Percentiles rank a stretch among this genome's conserved stretches.
Conservation (phyloP, 2,113 vertebrate species). For the Strix uralensis region DNA sequence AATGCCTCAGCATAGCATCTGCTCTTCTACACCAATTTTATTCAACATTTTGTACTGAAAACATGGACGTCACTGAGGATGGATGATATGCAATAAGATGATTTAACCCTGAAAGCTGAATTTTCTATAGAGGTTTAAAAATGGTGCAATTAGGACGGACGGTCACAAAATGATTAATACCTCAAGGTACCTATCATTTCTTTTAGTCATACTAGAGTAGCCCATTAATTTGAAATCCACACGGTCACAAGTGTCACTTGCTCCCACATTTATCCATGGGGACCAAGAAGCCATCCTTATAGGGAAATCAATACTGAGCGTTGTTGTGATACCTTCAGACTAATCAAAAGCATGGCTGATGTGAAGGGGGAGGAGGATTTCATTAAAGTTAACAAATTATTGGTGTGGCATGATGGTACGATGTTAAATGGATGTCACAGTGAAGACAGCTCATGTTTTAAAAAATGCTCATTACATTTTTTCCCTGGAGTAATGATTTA, state of each 20-base stretch:
- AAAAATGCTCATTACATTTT: slow-evolving; percentile 36
- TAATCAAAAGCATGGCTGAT: neutral
- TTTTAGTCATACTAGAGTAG: slow-evolving; percentile 21
- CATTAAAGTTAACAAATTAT: neutral
- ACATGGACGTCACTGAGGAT: neutral
- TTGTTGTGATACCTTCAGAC: neutral
- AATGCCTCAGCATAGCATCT: neutral
- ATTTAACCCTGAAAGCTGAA: slow-evolving; percentile 56
- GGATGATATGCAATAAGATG: neutral
- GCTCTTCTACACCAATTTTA: neutral
- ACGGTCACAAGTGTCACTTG: slow-evolving; percentile 46
- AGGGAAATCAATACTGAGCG: slow-evolving; percentile 3
- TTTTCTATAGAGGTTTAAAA: slow-evolving; percentile 57
- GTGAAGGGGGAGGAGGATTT: neutral
- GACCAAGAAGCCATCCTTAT: slow-evolving; percentile 23
- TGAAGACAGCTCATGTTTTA: slow-evolving; percentile 23
- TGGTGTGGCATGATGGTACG: neutral
- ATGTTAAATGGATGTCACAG: slow-evolving; percentile 17
- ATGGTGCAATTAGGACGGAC: slow-evolving; percentile 37
- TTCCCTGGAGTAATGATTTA: slow-evolving; percentile 24
- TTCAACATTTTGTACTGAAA: neutral
- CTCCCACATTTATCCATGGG: slow-evolving; percentile 34
- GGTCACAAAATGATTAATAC: slow-evolving; percentile 70
- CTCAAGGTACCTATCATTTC: slow-evolving; percentile 45
- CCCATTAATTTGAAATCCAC: slow-evolving; percentile 68